phyloP scores from a whole-genome alignment of 1,140 invertebrate species.

The Camponotus vicinus region DNA sequence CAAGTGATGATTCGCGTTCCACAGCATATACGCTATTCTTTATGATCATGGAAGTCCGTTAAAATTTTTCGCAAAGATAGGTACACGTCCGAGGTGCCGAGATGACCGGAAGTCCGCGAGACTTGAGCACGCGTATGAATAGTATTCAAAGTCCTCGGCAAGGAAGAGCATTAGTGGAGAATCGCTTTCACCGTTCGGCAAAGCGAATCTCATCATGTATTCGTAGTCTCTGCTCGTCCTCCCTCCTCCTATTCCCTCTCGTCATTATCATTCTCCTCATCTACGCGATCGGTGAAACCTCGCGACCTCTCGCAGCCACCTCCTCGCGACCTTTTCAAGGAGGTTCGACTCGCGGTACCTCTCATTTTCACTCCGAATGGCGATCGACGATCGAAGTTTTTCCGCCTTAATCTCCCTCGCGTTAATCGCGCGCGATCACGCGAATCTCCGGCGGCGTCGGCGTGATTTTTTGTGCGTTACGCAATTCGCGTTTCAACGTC shows the following conservation, averaged over 20 bases:
- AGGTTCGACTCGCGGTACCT: constrained; percentile 7
- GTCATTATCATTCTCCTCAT: constrained; percentile 57
- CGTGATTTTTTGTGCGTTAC: constrained; percentile 16
- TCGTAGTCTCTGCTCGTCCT: background rate
- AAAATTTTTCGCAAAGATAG: constrained; percentile 10
- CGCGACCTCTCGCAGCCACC: constrained; percentile 58
- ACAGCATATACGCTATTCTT: background rate
- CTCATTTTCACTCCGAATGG: constrained; percentile 47
- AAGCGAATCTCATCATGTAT: constrained; percentile 1
- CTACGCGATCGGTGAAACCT: constrained; percentile 58
- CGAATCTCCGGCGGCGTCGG: constrained; percentile 26
- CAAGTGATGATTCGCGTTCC: background rate
- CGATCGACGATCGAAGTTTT: background rate
- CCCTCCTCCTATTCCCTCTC: background rate
- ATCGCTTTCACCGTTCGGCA: constrained; percentile 72
- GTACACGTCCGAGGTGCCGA: constrained; percentile 14
- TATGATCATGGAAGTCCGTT: constrained; percentile 17
- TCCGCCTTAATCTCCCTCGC: background rate
- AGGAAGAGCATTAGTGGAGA: constrained; percentile 71
- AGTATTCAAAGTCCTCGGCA: constrained; percentile 43
- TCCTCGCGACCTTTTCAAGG: constrained; percentile 69
- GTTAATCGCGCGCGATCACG: constrained; percentile 6
- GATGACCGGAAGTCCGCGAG: constrained; percentile 64
- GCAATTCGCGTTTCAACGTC: constrained; percentile 12
- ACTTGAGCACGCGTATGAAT: constrained; percentile 40